Base-by-base conservation (phyloP, 2,113 vertebrate genomes). In the Meriones unguiculatus region DNA sequence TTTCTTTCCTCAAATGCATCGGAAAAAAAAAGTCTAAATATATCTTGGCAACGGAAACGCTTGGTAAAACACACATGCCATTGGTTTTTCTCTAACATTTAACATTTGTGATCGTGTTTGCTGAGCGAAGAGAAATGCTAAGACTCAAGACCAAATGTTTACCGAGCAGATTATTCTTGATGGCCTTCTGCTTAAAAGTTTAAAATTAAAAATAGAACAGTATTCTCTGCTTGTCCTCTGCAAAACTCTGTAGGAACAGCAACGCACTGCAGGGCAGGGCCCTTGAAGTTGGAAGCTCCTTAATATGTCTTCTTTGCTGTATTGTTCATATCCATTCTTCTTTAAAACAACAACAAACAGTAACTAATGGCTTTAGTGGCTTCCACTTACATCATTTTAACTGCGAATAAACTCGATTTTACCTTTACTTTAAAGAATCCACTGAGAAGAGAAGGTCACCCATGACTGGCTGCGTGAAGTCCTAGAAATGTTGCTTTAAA, bases 151-250 rank as follows among this genome's bases (percentile, higher is more conserved):
- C 90, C 82, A 88, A 97, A 91, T 97, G 90, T 98, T 97, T 95
- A 95, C 95, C 72, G 95, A 95, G 91, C 57, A 95, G 97, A 95
- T 97, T 98, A 96, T 97, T 95, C 95, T 93, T 96, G 89, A 97
- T 93, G 86, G 85, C 91, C 86, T 97, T 97, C 87, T 97, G 94
- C 69, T 97, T 97, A 84, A 94, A 97, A 96, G 85, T 98, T 96
- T 97, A 97, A 97, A 95, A 94, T 96, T 94, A 95, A 98, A 91
- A 91, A 70, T 25, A 93, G 75, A 14, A 72, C 2, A 0, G 41
- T 69, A 1, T 72, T 95, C 96, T 25, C 81, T 87, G 41, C n/a
- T 54, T 96, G 65, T 91, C 92, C 35, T 41, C 97, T 59, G 78
- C 96, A 52, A 96, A 87, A 28, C 73, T 84, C 77, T 88, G 50